phyloP scores from a whole-genome alignment of 2,797 vertebrate species.

The Sebastes steindachneri region DNA sequence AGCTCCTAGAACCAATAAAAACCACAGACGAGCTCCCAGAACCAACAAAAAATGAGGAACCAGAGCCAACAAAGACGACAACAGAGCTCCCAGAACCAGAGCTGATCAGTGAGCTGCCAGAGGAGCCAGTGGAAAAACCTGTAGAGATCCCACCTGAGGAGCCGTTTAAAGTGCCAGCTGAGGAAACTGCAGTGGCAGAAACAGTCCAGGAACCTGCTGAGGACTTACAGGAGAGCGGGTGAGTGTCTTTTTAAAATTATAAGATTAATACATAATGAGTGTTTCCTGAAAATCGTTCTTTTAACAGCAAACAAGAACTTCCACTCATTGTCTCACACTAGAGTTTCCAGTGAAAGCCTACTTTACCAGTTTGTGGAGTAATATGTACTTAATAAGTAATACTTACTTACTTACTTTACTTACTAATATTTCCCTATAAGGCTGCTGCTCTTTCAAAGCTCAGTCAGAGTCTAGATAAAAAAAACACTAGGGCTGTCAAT shows the following conservation, averaged over 20 bases:
- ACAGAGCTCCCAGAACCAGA: conserved; percentile 30
- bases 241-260: conserved; percentile 40
- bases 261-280: not conserved
- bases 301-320: not conserved
- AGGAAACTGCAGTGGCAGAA: conserved; percentile 25
- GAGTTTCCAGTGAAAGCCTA: not conserved
- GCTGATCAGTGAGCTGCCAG: conserved; percentile 10
- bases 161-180: conserved; percentile 3
- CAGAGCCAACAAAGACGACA: conserved; percentile 28
- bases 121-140: conserved; percentile 37
- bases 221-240: conserved; percentile 68
- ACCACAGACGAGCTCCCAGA: conserved; percentile 17
- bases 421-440: not conserved
- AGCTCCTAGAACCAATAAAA: conserved; percentile 4
- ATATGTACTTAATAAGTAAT: not conserved
- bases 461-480: conserved; percentile 8
- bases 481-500: not conserved
- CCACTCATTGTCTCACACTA: not conserved
- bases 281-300: not conserved
- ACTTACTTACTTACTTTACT: too few species aligned
- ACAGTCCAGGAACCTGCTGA: conserved; percentile 37
- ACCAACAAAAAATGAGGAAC: conserved; percentile 22
- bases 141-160: conserved; percentile 37
- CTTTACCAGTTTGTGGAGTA: conserved; percentile 1
- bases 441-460: conserved; percentile 11